Evolutionary conservation across 35 echinoderm and acorn worm genomes (phyloP), one percentile per base, ranked within the genome.

Genomic region (Patiria miniata): DNA sequence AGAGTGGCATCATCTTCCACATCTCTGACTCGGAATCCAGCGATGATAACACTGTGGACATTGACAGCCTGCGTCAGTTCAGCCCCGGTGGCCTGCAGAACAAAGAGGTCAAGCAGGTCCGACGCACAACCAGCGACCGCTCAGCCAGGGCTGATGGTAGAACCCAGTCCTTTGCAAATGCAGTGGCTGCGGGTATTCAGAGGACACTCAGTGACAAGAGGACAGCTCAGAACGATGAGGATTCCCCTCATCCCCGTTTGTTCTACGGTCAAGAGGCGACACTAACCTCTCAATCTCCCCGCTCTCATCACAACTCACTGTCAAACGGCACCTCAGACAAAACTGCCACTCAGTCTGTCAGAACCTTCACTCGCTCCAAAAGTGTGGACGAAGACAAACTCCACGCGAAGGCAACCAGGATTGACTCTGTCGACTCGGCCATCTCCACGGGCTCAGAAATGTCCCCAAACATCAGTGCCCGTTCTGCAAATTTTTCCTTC

Each of bases 101-200:
- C 18, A 53, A 79, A 38, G 81, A 81, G 52, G 50, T 61, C 4
- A 78, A 68, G 30, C 77, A 86, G 23, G 89, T 95, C 32, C 84
- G 89, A 39, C 85, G 93, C 4, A 87, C 93, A 6, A 91, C 89
- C 2, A 95, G 93, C 52, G 93, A 95, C 79, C 87, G 93, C 37
- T 84, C 86, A 30, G 89, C 83, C 0, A 60, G 52, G 12, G 32
- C 51, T 36, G 82, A 84, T 17, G 57, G 82, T 12, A n/a, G 82
- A 53, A 58, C 65, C 1, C 26, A 73, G 15, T 73, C 65, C 19
- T 73, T 61, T 15, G n/a, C 82, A 23, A 84, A 61, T 58, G 30
- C 57, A 33, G 12, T 30, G 36, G 21, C 16, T 58, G 38, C 51
- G 33, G 36, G 57, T 19, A 52, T 59, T 34, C 33, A 53, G 52